A percentile compares a stretch with the other conserved stretches of the same genome.
Conservation (phyloP, 1,140 invertebrate genomes). For the Drosophila prosaltans region DNA sequence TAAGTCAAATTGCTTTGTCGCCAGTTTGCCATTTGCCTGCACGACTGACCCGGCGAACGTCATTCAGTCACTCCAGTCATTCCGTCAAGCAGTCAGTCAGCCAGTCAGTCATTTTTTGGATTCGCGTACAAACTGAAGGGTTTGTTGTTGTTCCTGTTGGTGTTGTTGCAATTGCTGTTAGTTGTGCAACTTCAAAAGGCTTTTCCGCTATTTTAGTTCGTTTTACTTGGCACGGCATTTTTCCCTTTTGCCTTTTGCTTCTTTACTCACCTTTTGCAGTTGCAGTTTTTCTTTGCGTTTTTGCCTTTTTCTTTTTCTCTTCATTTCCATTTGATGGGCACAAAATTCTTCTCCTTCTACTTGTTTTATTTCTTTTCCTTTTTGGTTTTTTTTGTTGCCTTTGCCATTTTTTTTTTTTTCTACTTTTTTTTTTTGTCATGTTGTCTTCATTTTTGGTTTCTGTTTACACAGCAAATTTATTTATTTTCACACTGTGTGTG, state of each 20-base stretch:
- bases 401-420: conserved; percentile 37
- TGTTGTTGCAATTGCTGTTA: conserved; percentile 45
- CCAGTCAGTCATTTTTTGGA: conserved; percentile 21
- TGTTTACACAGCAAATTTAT: conserved; percentile 80
- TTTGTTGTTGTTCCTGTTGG: conserved; percentile 53
- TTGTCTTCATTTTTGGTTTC: conserved; percentile 45
- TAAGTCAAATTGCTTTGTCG: conserved; percentile 79
- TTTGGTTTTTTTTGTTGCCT: conserved; percentile 16
- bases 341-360: conserved; percentile 36
- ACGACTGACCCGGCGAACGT: conserved; percentile 45
- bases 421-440: conserved; percentile 25
- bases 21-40: conserved; percentile 61
- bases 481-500: conserved; percentile 71
- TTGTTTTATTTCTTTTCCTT: no score
- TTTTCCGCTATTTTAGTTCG: conserved; percentile 67
- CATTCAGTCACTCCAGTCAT: conserved; percentile 4
- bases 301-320: conserved; percentile 35
- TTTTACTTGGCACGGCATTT: conserved; percentile 60
- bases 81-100: neutral
- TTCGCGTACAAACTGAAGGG: conserved; percentile 27
- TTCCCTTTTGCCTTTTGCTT: conserved; percentile 48
- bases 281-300: conserved; percentile 33
- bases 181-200: conserved; percentile 66
- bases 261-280: conserved; percentile 32
- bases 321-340: conserved; percentile 67